phyloP scores from a whole-genome alignment of 2,797 vertebrate genomes.

The Toxotes lorentzi region DNA sequence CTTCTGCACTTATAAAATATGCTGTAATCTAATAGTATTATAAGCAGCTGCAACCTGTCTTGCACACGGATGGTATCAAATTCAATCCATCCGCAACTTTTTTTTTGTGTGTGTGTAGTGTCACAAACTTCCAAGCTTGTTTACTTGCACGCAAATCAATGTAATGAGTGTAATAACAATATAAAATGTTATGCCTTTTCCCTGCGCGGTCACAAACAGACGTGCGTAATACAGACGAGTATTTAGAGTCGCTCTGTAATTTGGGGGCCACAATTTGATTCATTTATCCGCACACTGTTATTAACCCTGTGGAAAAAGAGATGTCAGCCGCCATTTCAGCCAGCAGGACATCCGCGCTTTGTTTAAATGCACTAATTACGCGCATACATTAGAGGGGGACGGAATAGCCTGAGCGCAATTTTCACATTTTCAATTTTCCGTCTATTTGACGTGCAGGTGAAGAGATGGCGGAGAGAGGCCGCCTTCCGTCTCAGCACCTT shows the following conservation, averaged over 20 bases:
- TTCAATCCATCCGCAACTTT: constrained; percentile 68
- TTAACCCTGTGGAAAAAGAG: constrained; percentile 89
- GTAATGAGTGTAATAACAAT: constrained; percentile 89
- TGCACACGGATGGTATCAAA: constrained; percentile 35
- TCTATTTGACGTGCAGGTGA: constrained; percentile 82
- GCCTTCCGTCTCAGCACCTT: constrained; percentile 59
- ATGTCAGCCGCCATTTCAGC: constrained; percentile 89
- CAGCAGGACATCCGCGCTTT: constrained; percentile 89
- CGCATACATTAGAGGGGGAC: constrained; percentile 79
- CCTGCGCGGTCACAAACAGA: constrained; percentile 84
- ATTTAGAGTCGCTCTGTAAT: constrained; percentile 90
- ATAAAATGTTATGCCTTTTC: constrained; percentile 82
- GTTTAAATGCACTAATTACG: constrained; percentile 91
- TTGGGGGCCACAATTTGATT: constrained; percentile 90
- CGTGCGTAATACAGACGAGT: constrained; percentile 87
- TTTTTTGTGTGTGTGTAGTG: constrained; percentile 47
- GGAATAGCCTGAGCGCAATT: constrained; percentile 79
- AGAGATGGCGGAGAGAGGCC: constrained; percentile 70
- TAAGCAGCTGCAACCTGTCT: constrained; percentile 10
- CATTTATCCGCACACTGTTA: constrained; percentile 90
- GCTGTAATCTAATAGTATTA: background rate
- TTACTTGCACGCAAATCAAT: constrained; percentile 84
- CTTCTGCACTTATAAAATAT: constrained; percentile 13
- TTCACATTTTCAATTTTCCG: constrained; percentile 84
- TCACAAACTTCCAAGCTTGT: constrained; percentile 81